Percentiles rank a stretch among this genome's conserved stretches.
These are phyloP conservation scores for Leucoma salicis DNA, from an alignment of 2,888 invertebrate species.

Conservation along the genomic window DNA sequence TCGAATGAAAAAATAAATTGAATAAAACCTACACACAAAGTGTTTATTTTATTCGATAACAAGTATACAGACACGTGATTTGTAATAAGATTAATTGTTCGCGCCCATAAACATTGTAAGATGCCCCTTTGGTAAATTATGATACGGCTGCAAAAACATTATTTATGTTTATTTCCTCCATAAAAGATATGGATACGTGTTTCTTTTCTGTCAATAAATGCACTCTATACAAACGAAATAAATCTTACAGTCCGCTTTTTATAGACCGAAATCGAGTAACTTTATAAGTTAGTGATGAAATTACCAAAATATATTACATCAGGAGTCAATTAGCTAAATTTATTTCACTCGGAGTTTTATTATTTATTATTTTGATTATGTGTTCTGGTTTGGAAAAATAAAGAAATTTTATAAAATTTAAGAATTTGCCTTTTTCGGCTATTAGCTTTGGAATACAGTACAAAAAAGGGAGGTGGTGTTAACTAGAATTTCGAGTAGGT, in stretches of 20 bases:
- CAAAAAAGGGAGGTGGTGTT: too few relatives aligned
- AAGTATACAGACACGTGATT: conserved; percentile 40
- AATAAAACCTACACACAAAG: conserved; percentile 2
- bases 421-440: too few relatives aligned
- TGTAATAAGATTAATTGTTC: conserved; percentile 64
- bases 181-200: conserved; percentile 41
- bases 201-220: conserved; percentile 44
- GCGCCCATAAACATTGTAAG: conserved; percentile 44
- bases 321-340: conserved; percentile 41
- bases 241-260: conserved; percentile 33
- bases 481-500: too few relatives aligned
- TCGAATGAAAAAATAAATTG: conserved; percentile 13
- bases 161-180: conserved; percentile 41
- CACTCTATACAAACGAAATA: conserved; percentile 54
- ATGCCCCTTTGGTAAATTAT: conserved; percentile 52
- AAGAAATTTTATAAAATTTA: too few relatives aligned
- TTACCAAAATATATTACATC: conserved; percentile 43
- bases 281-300: conserved; percentile 34
- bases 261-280: conserved; percentile 30
- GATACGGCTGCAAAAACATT: conserved; percentile 49
- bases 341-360: conserved; percentile 30
- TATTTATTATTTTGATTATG: neutral
- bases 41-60: conserved; percentile 38
- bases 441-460: too few relatives aligned
- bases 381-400: too few relatives aligned